A percentile compares a stretch with the other conserved stretches of the same genome.
Conservation (phyloP, 2,888 invertebrate genomes). For the Pterobdella sp. region DNA sequence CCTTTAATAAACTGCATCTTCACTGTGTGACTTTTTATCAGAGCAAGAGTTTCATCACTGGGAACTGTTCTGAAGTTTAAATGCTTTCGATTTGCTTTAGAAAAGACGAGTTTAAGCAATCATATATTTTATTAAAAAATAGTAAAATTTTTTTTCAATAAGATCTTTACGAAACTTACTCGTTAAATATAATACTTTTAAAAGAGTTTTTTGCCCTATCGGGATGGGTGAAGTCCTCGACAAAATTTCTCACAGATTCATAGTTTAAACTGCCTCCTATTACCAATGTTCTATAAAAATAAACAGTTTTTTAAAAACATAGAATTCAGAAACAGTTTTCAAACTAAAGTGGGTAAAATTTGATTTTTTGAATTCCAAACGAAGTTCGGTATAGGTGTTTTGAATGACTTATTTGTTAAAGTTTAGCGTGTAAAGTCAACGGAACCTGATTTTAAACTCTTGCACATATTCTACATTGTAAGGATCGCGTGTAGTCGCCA, state of each 20-base stretch:
- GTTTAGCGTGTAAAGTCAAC: neutral
- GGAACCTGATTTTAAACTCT: slow-evolving; percentile 19
- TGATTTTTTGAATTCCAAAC: too few relatives aligned
- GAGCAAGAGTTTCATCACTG: slow-evolving; percentile 3
- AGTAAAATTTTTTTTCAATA: too few relatives aligned
- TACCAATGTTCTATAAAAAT: slow-evolving; percentile 11
- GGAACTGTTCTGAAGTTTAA: slow-evolving; percentile 10
- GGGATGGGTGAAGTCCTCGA: slow-evolving; percentile 22
- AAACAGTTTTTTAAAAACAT: too few relatives aligned
- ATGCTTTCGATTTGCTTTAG: too few relatives aligned
- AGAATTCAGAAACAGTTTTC: too few relatives aligned
- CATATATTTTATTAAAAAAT: too few relatives aligned
- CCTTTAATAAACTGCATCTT: slow-evolving; percentile 17
- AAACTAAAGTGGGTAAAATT: too few relatives aligned
- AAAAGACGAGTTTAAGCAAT: too few relatives aligned
- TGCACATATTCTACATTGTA: slow-evolving; percentile 12
- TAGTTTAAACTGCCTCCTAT: slow-evolving; percentile 15
- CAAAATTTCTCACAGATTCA: slow-evolving; percentile 20
- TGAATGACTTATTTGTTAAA: too few relatives aligned
- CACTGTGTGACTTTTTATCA: slow-evolving; percentile 4
- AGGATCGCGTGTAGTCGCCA: slow-evolving; percentile 4
- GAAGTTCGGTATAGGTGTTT: too few relatives aligned
- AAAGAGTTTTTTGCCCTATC: slow-evolving; percentile 12
- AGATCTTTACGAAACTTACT: slow-evolving; percentile 8
- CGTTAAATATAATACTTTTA: slow-evolving; percentile 19